Conservation (phyloP, 1,140 invertebrate genomes). For the Leptestheria dahalacensis region DNA sequence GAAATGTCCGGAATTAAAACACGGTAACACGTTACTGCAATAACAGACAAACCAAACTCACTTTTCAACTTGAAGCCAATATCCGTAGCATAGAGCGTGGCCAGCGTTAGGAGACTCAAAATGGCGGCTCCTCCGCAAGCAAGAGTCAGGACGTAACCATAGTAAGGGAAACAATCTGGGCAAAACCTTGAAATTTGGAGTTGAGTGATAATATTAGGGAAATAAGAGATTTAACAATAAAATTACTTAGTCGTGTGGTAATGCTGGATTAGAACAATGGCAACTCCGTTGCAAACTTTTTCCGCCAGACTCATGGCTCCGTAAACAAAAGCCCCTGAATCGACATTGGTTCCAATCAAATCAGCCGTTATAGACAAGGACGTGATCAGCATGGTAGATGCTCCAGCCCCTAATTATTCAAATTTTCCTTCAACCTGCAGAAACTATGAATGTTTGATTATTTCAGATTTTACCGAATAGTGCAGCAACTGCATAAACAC, state of each 20-base stretch:
- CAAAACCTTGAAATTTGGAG: too few relatives aligned
- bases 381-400: conserved; percentile 73
- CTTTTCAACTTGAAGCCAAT: conserved; percentile 12
- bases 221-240: too few relatives aligned
- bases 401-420: conserved; percentile 65
- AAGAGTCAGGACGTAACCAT: conserved; percentile 53
- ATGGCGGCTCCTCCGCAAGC: conserved; percentile 55
- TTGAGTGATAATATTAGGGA: too few relatives aligned
- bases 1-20: too few relatives aligned
- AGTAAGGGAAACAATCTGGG: conserved; percentile 53
- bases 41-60: too few relatives aligned
- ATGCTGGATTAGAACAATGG: conserved; percentile 64
- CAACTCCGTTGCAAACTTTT: conserved; percentile 75
- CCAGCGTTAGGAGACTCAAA: conserved; percentile 42
- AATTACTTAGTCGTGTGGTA: too few relatives aligned
- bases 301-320: conserved; percentile 93
- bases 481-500: conserved; percentile 55
- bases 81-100: conserved; percentile 9
- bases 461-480: too few relatives aligned
- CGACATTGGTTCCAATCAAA: conserved; percentile 68
- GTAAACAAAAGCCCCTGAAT: conserved; percentile 85
- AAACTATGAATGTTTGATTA: too few relatives aligned
- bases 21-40: too few relatives aligned
- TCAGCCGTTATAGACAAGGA: conserved; percentile 78
- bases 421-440: too few relatives aligned